A percentile compares a stretch with the other conserved stretches of the same genome.
Evolutionary conservation across 2,888 invertebrate species (phyloP).

Genomic region (Alloscopus bannaensis): DNA sequence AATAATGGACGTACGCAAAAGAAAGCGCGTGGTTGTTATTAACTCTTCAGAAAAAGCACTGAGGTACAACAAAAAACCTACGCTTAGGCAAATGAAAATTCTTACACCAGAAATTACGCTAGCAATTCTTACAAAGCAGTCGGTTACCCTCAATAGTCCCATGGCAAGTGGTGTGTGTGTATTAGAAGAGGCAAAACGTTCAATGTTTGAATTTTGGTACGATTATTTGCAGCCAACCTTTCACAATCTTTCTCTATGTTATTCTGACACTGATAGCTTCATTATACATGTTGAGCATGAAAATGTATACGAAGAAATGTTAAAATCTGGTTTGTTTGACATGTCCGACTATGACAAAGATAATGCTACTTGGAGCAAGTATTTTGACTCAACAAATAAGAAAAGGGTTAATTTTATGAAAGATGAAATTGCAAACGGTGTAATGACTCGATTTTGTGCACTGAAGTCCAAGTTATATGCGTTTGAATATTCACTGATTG

Average conservation of each 20-base stretch:
- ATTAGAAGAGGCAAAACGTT: conserved; percentile 30
- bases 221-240: conserved; percentile 23
- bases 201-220: conserved; percentile 51
- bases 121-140: neutral
- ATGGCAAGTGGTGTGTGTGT: conserved; percentile 43
- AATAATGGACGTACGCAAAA: conserved; percentile 44
- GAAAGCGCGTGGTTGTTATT: conserved; percentile 36
- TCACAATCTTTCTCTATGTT: neutral
- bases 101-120: conserved; percentile 4
- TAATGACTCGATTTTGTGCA: neutral
- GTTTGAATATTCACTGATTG: neutral
- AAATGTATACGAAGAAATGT: conserved; percentile 47
- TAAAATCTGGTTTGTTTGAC: conserved; percentile 23
- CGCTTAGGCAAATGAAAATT: conserved; percentile 7
- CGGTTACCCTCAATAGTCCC: conserved; percentile 24
- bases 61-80: conserved; percentile 44
- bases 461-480: conserved; percentile 31
- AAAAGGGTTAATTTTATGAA: conserved; percentile 35
- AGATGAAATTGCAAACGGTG: conserved; percentile 25
- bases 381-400: conserved; percentile 13
- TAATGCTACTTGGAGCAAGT: conserved; percentile 39
- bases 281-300: conserved; percentile 3
- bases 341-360: conserved; percentile 31
- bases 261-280: conserved; percentile 51
- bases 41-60: conserved; percentile 5